Evolutionary conservation across 1,140 invertebrate species (phyloP).

Genomic region (Pachypeltis micranthus): DNA sequence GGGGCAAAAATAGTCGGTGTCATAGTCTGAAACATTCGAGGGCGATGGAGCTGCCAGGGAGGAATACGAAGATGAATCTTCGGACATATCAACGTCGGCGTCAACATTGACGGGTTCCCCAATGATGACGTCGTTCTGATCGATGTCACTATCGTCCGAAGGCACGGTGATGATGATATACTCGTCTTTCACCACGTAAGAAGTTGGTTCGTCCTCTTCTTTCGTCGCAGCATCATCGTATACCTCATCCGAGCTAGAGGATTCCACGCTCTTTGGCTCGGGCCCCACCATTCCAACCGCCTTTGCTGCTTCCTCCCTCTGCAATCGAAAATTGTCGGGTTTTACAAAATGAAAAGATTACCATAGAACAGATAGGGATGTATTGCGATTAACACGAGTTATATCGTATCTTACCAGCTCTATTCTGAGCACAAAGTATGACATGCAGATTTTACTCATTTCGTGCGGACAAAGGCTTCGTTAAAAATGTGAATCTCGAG

Average conservation of each 20-base stretch:
- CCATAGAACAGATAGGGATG: not conserved
- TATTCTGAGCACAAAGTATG: too few relatives aligned
- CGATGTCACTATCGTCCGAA: not conserved
- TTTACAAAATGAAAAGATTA: not conserved
- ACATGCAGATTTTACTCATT: too few relatives aligned
- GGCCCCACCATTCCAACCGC: conserved; percentile 55
- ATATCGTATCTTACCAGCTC: too few relatives aligned
- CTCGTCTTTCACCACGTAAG: not conserved
- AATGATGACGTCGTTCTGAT: too few relatives aligned
- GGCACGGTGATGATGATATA: conserved; percentile 15
- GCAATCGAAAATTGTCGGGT: conserved; percentile 12
- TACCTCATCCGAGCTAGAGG: conserved; percentile 33
- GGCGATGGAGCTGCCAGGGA: not conserved
- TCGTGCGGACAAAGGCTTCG: too few relatives aligned
- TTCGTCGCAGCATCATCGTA: not conserved
- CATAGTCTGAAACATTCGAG: not conserved
- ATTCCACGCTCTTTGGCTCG: conserved; percentile 66
- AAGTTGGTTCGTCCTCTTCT: not conserved
- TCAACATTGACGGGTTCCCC: conserved; percentile 17
- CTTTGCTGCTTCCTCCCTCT: not conserved
- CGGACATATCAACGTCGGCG: conserved; percentile 12
- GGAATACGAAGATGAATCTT: not conserved
- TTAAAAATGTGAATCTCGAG: too few relatives aligned
- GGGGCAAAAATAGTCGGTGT: conserved; percentile 10
- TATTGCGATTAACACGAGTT: too few relatives aligned